These are phyloP conservation scores for Tachyglossus aculeatus DNA, from an alignment of 2,797 vertebrate genomes.

Conservation along the genomic window DNA sequence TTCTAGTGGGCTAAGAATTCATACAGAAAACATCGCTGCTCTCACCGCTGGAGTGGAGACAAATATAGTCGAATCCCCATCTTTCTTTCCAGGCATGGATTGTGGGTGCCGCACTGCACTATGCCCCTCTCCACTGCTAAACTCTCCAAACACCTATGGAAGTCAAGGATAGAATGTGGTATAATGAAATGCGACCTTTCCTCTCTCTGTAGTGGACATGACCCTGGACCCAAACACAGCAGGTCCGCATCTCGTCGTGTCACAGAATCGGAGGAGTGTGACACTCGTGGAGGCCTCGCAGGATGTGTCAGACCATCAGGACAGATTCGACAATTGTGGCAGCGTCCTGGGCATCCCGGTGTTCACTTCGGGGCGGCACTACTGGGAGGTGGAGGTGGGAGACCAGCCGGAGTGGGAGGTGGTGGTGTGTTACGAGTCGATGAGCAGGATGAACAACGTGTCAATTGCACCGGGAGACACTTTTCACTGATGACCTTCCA, in stretches of 20 bases:
- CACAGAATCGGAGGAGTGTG: constrained; percentile 26
- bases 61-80: neutral
- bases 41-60: neutral
- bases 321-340: constrained; percentile 18
- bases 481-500: no score
- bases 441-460: constrained; percentile 72
- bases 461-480: no score
- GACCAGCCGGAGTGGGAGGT: constrained; percentile 56
- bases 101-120: no score
- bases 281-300: constrained; percentile 25
- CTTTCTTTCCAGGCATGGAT: no score
- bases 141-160: no score
- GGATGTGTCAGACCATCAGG: constrained; percentile 28
- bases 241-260: constrained; percentile 20
- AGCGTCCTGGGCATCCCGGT: constrained; percentile 34
- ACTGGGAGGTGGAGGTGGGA: constrained; percentile 55
- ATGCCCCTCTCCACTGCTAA: no score
- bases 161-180: no score
- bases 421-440: constrained; percentile 76
- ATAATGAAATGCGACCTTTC: no score
- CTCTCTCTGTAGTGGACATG: constrained; percentile 8
- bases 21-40: no score
- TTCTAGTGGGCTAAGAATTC: no score
- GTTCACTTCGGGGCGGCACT: constrained; percentile 34
- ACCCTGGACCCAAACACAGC: constrained; percentile 42